Evolutionary conservation across 2,113 vertebrate genomes (phyloP).

Genomic region (Plecotus auritus): DNA sequence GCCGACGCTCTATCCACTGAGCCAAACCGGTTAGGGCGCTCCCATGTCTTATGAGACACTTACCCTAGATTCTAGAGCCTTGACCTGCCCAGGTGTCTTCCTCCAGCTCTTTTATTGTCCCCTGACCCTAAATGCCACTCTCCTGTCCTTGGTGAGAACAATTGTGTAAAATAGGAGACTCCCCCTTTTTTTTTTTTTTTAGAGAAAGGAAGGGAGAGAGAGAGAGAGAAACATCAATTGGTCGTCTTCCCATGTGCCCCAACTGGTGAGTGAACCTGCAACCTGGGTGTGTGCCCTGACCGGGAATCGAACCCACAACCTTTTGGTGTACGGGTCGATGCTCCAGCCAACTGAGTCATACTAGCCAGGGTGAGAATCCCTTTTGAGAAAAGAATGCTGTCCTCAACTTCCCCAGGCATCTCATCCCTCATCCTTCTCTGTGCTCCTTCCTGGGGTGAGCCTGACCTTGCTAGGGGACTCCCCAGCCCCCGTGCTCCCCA

Average conservation of each 20-base stretch:
- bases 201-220: neutral
- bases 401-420: neutral
- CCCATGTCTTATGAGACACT: neutral
- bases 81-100: neutral
- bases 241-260: neutral
- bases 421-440: neutral
- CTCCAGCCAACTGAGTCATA: neutral
- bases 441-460: neutral
- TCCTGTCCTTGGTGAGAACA: neutral
- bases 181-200: neutral
- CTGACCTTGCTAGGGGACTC: neutral
- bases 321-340: too few relatives aligned
- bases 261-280: neutral
- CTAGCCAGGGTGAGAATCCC: neutral
- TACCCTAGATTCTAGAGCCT: neutral
- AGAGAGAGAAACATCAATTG: neutral
- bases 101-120: neutral
- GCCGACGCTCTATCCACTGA: too few relatives aligned
- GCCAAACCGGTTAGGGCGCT: too few relatives aligned
- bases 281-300: neutral
- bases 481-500: neutral
- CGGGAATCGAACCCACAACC: neutral
- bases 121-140: neutral
- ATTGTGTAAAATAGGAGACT: slow-evolving; percentile 40
- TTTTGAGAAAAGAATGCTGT: neutral